These are phyloP conservation scores for Oithona nana DNA, from an alignment of 2,888 invertebrate genomes.

Conservation along the genomic window DNA sequence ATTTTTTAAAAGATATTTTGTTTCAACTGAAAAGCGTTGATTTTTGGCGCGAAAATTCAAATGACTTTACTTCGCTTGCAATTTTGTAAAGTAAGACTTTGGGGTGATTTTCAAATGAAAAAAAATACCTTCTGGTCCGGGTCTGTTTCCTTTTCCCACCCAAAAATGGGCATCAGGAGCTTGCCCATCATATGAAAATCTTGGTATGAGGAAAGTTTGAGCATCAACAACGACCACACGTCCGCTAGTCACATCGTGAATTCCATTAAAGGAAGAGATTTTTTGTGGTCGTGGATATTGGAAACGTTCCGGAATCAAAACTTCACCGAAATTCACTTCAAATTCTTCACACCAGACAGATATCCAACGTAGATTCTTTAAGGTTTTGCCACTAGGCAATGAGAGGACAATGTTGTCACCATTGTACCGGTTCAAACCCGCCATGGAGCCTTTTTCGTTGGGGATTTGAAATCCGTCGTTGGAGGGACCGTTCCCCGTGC, in stretches of 20 bases:
- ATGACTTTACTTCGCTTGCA: too few relatives aligned
- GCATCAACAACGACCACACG: conserved; percentile 76
- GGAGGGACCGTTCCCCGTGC: conserved; percentile 45
- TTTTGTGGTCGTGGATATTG: conserved; percentile 68
- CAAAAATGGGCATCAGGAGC: conserved; percentile 72
- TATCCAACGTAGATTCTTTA: conserved; percentile 66
- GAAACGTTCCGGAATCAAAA: conserved; percentile 52
- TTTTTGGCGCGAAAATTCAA: too few relatives aligned
- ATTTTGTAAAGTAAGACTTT: too few relatives aligned
- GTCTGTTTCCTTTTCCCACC: conserved; percentile 63
- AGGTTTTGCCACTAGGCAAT: conserved; percentile 64
- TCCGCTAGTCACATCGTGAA: conserved; percentile 59
- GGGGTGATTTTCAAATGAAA: too few relatives aligned
- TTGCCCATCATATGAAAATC: conserved; percentile 69
- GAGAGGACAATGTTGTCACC: conserved; percentile 64
- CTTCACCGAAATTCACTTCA: conserved; percentile 71
- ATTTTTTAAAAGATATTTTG: too few relatives aligned
- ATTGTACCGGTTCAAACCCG: conserved; percentile 37
- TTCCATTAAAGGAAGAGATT: conserved; percentile 44
- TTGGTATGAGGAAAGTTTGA: conserved; percentile 70
- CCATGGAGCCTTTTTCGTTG: conserved; percentile 31
- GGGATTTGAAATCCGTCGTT: conserved; percentile 50
- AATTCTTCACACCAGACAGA: conserved; percentile 81
- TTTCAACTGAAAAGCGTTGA: too few relatives aligned
- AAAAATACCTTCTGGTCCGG: conserved; percentile 60